Conservation (phyloP, 2,888 invertebrate species). For the Coenonympha arcania region DNA sequence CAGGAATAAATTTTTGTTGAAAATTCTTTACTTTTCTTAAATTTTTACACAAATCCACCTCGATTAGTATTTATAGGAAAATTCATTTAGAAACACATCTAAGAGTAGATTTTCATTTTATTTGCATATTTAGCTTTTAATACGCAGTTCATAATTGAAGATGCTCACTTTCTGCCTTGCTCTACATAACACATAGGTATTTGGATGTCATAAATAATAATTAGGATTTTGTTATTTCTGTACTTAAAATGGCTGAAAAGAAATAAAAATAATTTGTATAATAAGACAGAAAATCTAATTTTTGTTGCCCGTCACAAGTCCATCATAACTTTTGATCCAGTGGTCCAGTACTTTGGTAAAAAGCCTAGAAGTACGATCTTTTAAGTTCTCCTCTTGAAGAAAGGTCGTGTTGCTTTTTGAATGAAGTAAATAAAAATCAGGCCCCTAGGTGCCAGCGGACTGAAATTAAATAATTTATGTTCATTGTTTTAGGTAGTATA, state of each 20-base stretch:
- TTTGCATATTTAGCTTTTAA: too few relatives aligned
- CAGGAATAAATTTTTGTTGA: too few relatives aligned
- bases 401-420: not conserved
- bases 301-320: too few relatives aligned
- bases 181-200: too few relatives aligned
- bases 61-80: slow-evolving; percentile 36
- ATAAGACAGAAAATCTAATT: too few relatives aligned
- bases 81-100: not conserved
- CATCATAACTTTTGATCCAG: not conserved
- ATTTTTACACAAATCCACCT: slow-evolving; percentile 14
- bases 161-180: too few relatives aligned
- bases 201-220: too few relatives aligned
- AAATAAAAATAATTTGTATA: too few relatives aligned
- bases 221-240: not conserved
- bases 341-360: not conserved
- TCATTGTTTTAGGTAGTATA: slow-evolving; percentile 32
- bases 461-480: slow-evolving; percentile 48
- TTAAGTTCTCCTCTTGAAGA: not conserved
- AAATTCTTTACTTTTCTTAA: slow-evolving; percentile 5
- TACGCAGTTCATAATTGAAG: too few relatives aligned
- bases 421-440: slow-evolving; percentile 27
- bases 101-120: not conserved
- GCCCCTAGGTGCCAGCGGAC: slow-evolving; percentile 27
- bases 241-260: not conserved
- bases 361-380: too few relatives aligned